Evolutionary conservation across 2,797 vertebrate genomes (phyloP), one percentile per base, ranked within the genome.

Genomic region (Pteropus rufus): DNA sequence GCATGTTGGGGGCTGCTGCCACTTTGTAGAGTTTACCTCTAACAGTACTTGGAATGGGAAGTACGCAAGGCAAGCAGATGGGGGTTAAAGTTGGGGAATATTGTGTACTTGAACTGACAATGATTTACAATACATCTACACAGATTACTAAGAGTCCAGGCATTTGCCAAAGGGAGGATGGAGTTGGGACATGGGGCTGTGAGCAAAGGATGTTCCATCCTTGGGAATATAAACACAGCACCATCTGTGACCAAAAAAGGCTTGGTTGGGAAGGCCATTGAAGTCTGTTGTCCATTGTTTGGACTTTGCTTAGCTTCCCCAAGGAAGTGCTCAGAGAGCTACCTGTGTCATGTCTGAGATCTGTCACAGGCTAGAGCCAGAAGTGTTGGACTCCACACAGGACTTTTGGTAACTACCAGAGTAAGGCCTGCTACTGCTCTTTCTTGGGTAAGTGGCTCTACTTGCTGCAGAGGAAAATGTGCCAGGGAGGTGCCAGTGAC

Each of bases 221-320:
- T 12, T 19, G 85, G 49, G 77, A 96, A 49, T 64, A 39, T 97
- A 96, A 97, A 97, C 97, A 97, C 79, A 89, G 91, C 72, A 41
- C 49, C 4, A 12, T 65, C 70, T 76, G 82, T 94, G 93, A 91
- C 91, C 95, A 93, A 95, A 96, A 96, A 96, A 94, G 95, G 95
- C 83, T 95, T 56, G n/a, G 3, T 69, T 46, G 16, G 76, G 88
- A 93, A 46, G 69, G 26, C 76, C 89, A 19, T 34, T 1, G 58
- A 79, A 73, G n/a, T 54, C 92, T 79, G 46, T 6, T 62, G 73
- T 77, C 90, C 60, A 15, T 67, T 44, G 21, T 94, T 84, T 83
- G 58, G 75, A 86, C 65, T 73, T 34, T 39, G n/a, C 36, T 54
- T 24, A 79, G 39, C 39, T 69, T 91, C 56, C 73, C 65, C 70